Conservation (phyloP, 1,140 invertebrate species). For the Mactra quadrangularis region DNA sequence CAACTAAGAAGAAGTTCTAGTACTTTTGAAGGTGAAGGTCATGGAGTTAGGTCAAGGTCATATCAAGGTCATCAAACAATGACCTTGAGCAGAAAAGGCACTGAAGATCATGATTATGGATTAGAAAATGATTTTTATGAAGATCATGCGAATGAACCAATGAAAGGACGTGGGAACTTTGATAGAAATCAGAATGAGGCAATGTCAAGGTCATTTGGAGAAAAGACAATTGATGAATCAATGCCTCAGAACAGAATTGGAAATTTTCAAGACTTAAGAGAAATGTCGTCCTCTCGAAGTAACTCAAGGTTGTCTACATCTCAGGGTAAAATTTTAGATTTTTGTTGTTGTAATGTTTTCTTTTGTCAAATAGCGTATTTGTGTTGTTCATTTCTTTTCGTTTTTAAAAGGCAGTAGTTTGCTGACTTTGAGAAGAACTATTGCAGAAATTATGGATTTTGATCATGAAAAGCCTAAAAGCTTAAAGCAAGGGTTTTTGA, state of each 20-base stretch:
- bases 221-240: conserved; percentile 4
- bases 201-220: conserved; percentile 1
- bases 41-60: conserved; percentile 9
- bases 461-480: too few relatives aligned
- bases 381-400: too few relatives aligned
- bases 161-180: neutral
- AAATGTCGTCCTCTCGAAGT: conserved; percentile 27
- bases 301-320: conserved; percentile 26
- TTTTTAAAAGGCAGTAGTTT: too few relatives aligned
- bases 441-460: too few relatives aligned
- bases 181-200: neutral
- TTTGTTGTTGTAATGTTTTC: too few relatives aligned
- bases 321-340: conserved; percentile 13
- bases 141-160: too few relatives aligned
- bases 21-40: neutral
- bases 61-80: too few relatives aligned
- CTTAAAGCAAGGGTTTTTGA: too few relatives aligned
- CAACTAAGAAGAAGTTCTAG: conserved; percentile 15
- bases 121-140: too few relatives aligned
- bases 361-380: too few relatives aligned
- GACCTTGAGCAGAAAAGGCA: neutral
- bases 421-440: too few relatives aligned
- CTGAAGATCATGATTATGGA: too few relatives aligned
- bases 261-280: conserved; percentile 51
- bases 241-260: conserved; percentile 54